These are phyloP conservation scores for Megaceryle maxima DNA, from an alignment of 2,113 vertebrate genomes.

Conservation along the genomic window DNA sequence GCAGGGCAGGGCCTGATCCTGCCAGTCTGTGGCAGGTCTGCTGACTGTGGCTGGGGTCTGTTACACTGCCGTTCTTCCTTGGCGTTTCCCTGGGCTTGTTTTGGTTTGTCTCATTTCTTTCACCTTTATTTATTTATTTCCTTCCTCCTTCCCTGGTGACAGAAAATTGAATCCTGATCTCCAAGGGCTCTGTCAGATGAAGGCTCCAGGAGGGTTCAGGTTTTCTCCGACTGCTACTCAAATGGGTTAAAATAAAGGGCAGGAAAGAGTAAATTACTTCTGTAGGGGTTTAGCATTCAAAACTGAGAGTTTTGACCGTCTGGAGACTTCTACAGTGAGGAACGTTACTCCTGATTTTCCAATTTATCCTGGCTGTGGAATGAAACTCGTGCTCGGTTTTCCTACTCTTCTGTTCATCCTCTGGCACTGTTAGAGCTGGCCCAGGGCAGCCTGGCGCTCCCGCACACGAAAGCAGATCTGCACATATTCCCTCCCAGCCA, in stretches of 20 bases:
- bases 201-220: neutral
- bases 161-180: neutral
- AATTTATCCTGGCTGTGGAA: neutral
- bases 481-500: fast-evolving
- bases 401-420: neutral
- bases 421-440: neutral
- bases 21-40: fast-evolving
- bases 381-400: neutral
- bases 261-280: neutral
- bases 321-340: neutral
- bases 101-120: neutral
- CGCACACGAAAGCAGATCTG: neutral
- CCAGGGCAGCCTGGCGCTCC: neutral
- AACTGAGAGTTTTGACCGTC: neutral
- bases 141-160: neutral
- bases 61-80: fast-evolving
- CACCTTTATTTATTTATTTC: neutral
- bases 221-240: neutral
- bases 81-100: fast-evolving
- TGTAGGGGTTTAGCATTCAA: neutral
- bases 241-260: neutral
- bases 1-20: neutral
- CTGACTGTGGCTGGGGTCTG: neutral
- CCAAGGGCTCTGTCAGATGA: neutral
- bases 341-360: neutral